Evolutionary conservation across 2,888 invertebrate genomes (phyloP).

Genomic region (Candidula unifasciata): DNA sequence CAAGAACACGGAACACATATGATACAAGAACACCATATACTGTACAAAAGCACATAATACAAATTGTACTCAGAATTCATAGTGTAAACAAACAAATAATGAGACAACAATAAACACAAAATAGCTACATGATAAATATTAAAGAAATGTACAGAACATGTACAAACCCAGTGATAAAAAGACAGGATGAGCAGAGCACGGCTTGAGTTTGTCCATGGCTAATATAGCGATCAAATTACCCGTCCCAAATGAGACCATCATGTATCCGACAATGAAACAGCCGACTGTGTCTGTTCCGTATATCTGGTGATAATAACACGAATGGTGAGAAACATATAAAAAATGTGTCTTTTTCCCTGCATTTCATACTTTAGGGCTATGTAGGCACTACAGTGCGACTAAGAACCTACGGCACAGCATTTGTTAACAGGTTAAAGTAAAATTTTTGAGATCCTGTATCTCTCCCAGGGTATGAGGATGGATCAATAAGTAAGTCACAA

Average conservation of each 20-base stretch:
- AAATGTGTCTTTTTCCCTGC: too few relatives aligned
- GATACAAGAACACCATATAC: background rate
- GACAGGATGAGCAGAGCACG: conserved; percentile 48
- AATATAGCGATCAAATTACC: conserved; percentile 66
- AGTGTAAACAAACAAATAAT: too few relatives aligned
- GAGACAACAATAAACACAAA: too few relatives aligned
- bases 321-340: too few relatives aligned
- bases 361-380: too few relatives aligned
- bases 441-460: too few relatives aligned
- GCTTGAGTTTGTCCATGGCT: conserved; percentile 63
- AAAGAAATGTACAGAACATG: background rate
- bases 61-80: background rate
- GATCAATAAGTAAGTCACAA: too few relatives aligned
- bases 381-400: too few relatives aligned
- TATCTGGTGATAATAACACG: conserved; percentile 40
- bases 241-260: conserved; percentile 72
- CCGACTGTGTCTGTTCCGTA: conserved; percentile 57
- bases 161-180: conserved; percentile 45
- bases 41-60: background rate
- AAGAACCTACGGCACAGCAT: too few relatives aligned
- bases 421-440: too few relatives aligned
- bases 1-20: background rate
- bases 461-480: too few relatives aligned
- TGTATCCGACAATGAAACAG: conserved; percentile 67
- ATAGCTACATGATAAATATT: background rate